phyloP scores from a whole-genome alignment of 2,113 vertebrate species.

The Paedocypris sp. region DNA sequence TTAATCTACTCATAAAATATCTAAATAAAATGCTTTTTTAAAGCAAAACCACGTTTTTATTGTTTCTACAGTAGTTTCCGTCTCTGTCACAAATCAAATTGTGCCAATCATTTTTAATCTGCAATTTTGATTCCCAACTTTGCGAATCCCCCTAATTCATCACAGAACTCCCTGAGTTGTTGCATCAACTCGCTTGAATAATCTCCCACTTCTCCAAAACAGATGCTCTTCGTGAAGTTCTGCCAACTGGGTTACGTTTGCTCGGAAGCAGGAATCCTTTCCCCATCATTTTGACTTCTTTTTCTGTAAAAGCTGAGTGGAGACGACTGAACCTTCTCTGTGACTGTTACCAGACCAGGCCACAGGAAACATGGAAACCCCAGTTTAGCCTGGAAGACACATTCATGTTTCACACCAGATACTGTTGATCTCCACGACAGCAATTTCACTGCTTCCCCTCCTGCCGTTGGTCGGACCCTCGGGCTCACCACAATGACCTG shows the following conservation, averaged over 20 bases:
- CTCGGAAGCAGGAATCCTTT: constrained; percentile 28
- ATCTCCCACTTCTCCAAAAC: not conserved
- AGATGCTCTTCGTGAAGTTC: not conserved
- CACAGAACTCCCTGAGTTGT: no score
- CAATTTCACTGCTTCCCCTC: constrained; percentile 22
- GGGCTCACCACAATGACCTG: not conserved
- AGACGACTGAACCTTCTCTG: not conserved
- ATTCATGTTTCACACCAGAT: constrained; percentile 46
- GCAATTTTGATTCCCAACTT: no score
- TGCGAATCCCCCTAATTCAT: no score
- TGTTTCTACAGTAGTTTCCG: no score
- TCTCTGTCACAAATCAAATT: no score
- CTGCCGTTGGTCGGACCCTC: constrained; percentile 24
- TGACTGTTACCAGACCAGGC: constrained; percentile 29
- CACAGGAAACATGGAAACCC: constrained; percentile 48
- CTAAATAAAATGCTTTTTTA: no score
- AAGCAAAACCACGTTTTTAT: no score
- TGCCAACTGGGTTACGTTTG: not conserved
- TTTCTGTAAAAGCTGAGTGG: constrained; percentile 25
- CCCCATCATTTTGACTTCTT: constrained; percentile 33
- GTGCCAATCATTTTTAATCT: no score
- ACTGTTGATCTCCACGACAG: constrained; percentile 41
- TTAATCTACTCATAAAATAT: no score
- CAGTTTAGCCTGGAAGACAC: constrained; percentile 37
- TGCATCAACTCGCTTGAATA: no score